These are phyloP conservation scores for Gymnocypris eckloni DNA, from an alignment of 2,797 vertebrate genomes.

Conservation along the genomic window DNA sequence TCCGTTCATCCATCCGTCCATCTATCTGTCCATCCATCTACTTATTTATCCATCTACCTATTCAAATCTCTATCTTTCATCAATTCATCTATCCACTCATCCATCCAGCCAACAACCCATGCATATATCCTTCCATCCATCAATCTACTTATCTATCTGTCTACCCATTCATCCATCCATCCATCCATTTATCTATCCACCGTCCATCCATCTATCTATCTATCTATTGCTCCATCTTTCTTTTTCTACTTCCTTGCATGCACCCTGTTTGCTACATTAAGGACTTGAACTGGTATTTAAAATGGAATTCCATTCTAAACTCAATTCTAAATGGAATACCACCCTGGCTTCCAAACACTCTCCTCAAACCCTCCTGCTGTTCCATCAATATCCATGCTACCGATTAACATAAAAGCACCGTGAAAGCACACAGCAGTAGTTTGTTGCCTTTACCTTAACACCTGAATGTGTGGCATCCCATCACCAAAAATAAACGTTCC, in stretches of 20 bases:
- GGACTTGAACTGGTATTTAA: background rate
- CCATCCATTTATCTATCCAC: background rate
- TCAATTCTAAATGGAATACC: background rate
- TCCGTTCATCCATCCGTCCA: fast-evolving
- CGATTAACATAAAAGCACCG: background rate
- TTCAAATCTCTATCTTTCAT: background rate
- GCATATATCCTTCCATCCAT: background rate
- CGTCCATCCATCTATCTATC: fast-evolving
- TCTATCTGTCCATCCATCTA: background rate
- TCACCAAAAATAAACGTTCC: background rate
- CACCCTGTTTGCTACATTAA: background rate
- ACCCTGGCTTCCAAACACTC: background rate
- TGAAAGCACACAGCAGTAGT: background rate
- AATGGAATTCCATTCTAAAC: background rate
- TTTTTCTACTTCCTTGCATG: background rate
- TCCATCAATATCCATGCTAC: background rate
- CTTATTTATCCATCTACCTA: background rate
- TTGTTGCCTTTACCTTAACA: background rate
- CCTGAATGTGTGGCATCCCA: background rate
- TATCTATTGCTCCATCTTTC: background rate
- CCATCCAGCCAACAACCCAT: fast-evolving
- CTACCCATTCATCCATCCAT: background rate
- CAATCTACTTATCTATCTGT: fast-evolving
- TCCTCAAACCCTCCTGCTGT: background rate
- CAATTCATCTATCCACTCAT: background rate